phyloP scores from a whole-genome alignment of 2,113 vertebrate species.

The Fulica atra region DNA sequence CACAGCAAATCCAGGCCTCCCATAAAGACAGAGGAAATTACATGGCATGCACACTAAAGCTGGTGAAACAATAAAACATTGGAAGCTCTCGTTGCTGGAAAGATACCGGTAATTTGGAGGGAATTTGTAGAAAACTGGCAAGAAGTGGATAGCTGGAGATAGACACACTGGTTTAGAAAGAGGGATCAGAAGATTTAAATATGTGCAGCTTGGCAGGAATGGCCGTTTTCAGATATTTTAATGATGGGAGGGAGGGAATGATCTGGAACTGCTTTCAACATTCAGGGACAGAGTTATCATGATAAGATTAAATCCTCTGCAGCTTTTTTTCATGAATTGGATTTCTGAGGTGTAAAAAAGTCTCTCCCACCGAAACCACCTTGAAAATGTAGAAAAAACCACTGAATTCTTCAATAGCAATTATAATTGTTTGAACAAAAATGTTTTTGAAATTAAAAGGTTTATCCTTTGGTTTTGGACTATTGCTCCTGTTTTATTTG shows the following conservation, averaged over 20 bases:
- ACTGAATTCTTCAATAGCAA: not conserved
- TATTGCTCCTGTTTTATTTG: not conserved
- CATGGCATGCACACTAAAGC: not conserved
- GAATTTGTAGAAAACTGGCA: constrained; percentile 32
- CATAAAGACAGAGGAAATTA: constrained; percentile 27
- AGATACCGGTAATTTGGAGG: constrained; percentile 7
- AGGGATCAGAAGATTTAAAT: constrained; percentile 31
- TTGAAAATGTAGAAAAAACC: not conserved
- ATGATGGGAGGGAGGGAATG: not conserved
- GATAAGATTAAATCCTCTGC: not conserved
- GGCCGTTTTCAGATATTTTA: not conserved
- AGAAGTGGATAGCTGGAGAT: not conserved
- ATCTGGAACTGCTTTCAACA: not conserved
- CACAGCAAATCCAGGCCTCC: constrained; percentile 9
- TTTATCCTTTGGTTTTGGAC: not conserved
- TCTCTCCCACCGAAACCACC: not conserved
- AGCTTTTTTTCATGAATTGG: not conserved
- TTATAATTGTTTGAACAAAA: not conserved
- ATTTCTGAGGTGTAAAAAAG: not conserved
- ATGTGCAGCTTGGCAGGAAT: not conserved
- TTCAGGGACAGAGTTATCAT: not conserved
- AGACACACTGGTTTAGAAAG: not conserved
- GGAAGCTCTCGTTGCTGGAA: constrained; percentile 4
- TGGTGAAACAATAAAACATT: constrained; percentile 32
- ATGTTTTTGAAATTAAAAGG: not conserved